Conservation (phyloP, 2,113 vertebrate species). For the Ardeotis arabs region DNA sequence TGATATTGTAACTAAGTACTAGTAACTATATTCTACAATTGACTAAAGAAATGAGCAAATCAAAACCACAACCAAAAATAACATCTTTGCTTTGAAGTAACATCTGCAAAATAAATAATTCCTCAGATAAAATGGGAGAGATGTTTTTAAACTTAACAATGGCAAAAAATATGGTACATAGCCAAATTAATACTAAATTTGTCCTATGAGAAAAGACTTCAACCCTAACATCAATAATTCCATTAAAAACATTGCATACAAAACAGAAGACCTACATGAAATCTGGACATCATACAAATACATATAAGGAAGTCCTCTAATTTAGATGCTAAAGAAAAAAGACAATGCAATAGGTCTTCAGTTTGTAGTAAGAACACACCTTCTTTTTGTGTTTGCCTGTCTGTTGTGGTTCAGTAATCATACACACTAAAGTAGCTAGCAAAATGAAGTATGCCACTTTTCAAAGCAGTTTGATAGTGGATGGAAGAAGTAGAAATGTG, state of each 20-base stretch:
- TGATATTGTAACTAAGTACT: background rate
- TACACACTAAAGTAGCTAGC: background rate
- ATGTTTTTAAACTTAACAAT: background rate
- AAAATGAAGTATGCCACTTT: background rate
- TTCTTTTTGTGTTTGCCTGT: background rate
- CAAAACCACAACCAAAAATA: background rate
- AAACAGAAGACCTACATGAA: background rate
- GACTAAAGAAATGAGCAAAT: background rate
- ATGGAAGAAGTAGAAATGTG: background rate
- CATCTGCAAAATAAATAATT: background rate
- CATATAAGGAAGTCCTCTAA: background rate
- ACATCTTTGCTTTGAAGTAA: background rate
- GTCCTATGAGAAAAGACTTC: background rate
- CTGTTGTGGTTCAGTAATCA: background rate
- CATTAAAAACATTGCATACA: background rate
- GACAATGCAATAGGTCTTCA: background rate
- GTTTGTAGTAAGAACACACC: background rate
- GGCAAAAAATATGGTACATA: background rate
- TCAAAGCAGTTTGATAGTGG: background rate
- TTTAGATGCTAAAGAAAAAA: background rate
- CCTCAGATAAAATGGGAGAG: background rate
- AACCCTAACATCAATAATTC: background rate
- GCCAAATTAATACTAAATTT: background rate
- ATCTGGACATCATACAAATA: background rate
- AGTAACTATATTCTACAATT: background rate